These are phyloP conservation scores for Anisognathus igniventris DNA, from an alignment of 2,797 vertebrate species.

Conservation along the genomic window DNA sequence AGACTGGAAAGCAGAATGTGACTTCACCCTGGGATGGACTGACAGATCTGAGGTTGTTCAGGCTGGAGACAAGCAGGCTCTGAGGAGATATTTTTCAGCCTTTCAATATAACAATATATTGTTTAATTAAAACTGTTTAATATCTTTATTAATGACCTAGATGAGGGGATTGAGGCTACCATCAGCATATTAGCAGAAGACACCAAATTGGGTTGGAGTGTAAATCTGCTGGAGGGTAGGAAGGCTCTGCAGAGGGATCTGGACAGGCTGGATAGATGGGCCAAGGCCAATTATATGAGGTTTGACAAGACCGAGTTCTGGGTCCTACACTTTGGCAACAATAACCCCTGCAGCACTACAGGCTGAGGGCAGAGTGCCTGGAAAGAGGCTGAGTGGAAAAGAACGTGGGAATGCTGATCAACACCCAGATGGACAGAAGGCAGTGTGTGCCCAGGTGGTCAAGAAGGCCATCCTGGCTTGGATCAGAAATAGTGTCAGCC, in stretches of 20 bases:
- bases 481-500: background rate
- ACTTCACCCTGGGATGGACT: background rate
- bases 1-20: background rate
- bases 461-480: background rate
- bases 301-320: background rate
- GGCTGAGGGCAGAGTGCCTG: background rate
- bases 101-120: background rate
- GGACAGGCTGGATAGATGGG: background rate
- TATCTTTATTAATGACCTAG: background rate
- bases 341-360: background rate
- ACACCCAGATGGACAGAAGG: background rate
- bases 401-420: background rate
- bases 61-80: background rate
- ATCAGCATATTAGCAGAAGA: background rate
- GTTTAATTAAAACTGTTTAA: background rate
- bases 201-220: background rate
- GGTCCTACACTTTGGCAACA: background rate
- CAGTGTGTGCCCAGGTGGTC: background rate
- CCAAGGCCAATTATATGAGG: background rate
- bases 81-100: background rate
- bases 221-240: background rate
- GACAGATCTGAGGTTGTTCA: background rate
- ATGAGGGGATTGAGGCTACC: background rate
- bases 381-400: background rate
- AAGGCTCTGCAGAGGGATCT: background rate